Evolutionary conservation across 2,113 vertebrate genomes (phyloP), one percentile per base, ranked within the genome.

Genomic region (Hyaena hyaena): DNA sequence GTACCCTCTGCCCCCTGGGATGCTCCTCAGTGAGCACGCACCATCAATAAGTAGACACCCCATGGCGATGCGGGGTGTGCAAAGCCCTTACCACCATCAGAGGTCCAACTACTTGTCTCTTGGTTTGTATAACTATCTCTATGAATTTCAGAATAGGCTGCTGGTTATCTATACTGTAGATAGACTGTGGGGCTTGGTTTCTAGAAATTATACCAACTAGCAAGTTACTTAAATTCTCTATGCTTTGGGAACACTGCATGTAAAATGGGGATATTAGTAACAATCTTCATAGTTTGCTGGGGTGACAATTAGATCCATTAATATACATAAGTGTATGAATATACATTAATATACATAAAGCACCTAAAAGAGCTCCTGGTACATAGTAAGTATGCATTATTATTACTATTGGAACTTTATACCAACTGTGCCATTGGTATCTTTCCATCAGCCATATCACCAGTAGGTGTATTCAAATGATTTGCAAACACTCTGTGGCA

Each of bases 401-500:
- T 31, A 83, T 5, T 50, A 66, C 68, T 71, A 76, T 53, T 45
- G 45, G 65, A 88, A 88, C 1, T 85, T 53, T 68, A 88, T 5
- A 45, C 55, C 4, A 55, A 43, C 21, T 81, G 15, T 35, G 7
- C 71, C 39, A 71, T 9, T 85, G 26, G 14, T 92, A 9, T 71
- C 90, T 93, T 96, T 69, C 15, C 48, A 88, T 76, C 61, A 76
- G 23, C 95, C 63, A 33, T 61, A 71, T 88, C 39, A 58, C 83
- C 85, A 94, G 39, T 55, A 91, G 61, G n/a, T 69, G 0, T 92
- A 86, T 71, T 96, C 10, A 97, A 73, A 53, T 77, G 76, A 86
- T 89, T 90, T 97, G 19, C 31, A 43, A 69, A 90, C 11, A 88
- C 45, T 17, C 50, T 19, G 10, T 90, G 77, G 17, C 24, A 7